Evolutionary conservation across 2,113 vertebrate genomes (phyloP), one percentile per base, ranked within the genome.

Genomic region (Petromus typicus): DNA sequence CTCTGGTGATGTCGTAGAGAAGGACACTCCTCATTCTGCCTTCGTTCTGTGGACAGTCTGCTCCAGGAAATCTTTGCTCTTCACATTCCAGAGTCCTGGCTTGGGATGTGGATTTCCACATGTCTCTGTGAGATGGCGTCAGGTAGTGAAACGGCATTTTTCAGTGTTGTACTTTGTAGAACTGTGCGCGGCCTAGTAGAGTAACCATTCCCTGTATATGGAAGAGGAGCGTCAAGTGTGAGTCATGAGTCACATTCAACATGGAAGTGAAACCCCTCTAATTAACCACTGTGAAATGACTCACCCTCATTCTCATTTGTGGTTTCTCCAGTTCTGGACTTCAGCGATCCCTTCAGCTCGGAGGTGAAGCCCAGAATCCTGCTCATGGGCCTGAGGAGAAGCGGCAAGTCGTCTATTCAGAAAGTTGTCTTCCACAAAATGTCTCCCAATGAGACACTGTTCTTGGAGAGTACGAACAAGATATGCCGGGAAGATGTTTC

Each of bases 391-490:
- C 98, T 99, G 93, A 98, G 99, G 91, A 99, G 99, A 96, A 99
- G 99, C 12, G 99, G 99, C 63, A 99, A 99, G 94, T 99, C 99
- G 11, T 99, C 99, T 54, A 99, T 99, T 97, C 99, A 99, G 98
- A 99, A 99, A 98, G 99, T 99, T 89, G 99, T 99, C 87, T 99
- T 99, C 98, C 99, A 99, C 98, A 99, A 99, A 97, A 99, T 99
- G 99, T 99, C 99, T 0, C 99, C 99, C 45, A 99, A 99, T 20
- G 99, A 99, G 97, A 99, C 99, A 0, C 99, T 99, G 3, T 99
- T 99, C 97, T 96, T 99, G 98, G 99, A 99, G 97, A 99, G 99
- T 96, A 99, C 99, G 30, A 99, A 99, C 98, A 99, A 99, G 98
- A 99, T 99, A 97, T 99, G 99, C 97, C 98, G 99, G 83, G 99